Base-by-base conservation (phyloP, 2,113 vertebrate species). In the Chionodraco myersi region DNA sequence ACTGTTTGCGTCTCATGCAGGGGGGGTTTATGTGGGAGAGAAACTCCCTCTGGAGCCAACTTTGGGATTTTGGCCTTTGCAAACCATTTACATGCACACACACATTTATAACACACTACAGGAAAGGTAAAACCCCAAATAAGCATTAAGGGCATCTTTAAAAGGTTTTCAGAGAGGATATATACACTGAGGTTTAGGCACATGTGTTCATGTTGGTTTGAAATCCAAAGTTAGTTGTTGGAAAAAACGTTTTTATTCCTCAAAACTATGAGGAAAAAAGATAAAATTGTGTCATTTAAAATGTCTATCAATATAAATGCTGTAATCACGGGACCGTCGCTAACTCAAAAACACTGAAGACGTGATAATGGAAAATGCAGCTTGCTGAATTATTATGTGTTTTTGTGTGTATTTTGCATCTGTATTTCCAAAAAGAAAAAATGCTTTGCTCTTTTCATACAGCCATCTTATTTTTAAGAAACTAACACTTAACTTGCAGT, bases 231-330 rank as follows among this genome's bases (percentile, higher is more conserved):
- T 78, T 57, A 26, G 26, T 58, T 62, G 36, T 36, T 49, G 8
- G 26, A 13, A 51, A 45, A 75, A 16, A 10, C 47, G 36, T 41
- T n/a, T 53, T 67, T 44, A 16, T 21, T 34, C 23, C 18, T 1
- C 6, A 18, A 69, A 53, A 51, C 47, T 21, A 21, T 21, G 21
- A 21, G 21, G 21, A 21, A 21, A 21, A 21, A 49, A 4, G 36
- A 64, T 26, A 47, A 58, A 65, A 72, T 60, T 70, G 48, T n/a
- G 14, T 26, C 5, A 68, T 81, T 82, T 51, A 26, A 70, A 56
- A 73, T 76, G 41, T 30, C 63, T 79, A 80, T 63, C 4, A 44
- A 45, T 36, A 82, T 84, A 71, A 86, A 77, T n/a, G 11, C 52
- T 62, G 66, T 49, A 81, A 62, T 85, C 77, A 75, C 48, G 30